Evolutionary conservation across 2,113 vertebrate genomes (phyloP).

Genomic region (Suncus etruscus): DNA sequence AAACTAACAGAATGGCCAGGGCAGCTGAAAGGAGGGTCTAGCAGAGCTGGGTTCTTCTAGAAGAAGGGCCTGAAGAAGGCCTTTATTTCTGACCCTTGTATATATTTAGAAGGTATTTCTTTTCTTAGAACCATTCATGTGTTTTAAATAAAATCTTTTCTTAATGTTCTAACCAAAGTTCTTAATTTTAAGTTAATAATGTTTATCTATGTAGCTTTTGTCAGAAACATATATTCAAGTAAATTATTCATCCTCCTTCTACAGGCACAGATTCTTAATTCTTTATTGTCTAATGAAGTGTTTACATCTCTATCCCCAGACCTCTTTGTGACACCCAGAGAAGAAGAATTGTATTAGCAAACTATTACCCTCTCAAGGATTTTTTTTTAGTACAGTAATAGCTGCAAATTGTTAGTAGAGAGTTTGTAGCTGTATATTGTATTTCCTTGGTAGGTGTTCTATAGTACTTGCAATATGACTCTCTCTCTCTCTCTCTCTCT

Average conservation of each 20-base stretch:
- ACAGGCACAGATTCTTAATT: not conserved
- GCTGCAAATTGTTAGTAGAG: too few relatives aligned
- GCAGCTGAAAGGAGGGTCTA: not conserved
- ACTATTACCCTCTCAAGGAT: too few relatives aligned
- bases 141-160: not conserved
- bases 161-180: slow-evolving; percentile 5
- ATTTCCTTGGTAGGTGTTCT: too few relatives aligned
- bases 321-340: not conserved
- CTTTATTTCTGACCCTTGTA: not conserved
- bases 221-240: not conserved
- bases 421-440: too few relatives aligned
- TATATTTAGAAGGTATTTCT: not conserved
- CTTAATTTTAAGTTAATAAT: slow-evolving; percentile 37
- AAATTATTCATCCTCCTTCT: slow-evolving; percentile 3
- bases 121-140: not conserved
- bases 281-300: not conserved
- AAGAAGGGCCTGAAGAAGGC: not conserved
- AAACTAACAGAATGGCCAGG: slow-evolving; percentile 7
- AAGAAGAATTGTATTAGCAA: not conserved
- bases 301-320: not conserved
- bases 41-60: not conserved
- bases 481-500: too few relatives aligned
- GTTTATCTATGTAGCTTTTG: not conserved
- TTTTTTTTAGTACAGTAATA: too few relatives aligned
- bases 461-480: too few relatives aligned